Evolutionary conservation across 2,888 invertebrate genomes (phyloP), one percentile per base, ranked within the genome.

Genomic region (Drosophila colorata): DNA sequence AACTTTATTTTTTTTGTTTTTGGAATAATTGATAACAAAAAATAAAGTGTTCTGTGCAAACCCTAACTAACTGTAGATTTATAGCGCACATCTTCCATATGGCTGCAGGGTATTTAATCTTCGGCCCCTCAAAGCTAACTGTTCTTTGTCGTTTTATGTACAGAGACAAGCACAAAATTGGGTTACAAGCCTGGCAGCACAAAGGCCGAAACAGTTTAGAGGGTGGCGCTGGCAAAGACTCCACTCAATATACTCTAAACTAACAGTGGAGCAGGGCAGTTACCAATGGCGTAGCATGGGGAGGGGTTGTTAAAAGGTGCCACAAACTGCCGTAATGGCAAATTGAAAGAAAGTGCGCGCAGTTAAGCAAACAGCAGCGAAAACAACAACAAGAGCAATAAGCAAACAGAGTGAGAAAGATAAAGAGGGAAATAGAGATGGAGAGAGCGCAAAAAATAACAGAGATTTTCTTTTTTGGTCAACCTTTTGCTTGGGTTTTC

Each of bases 161-260:
- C 63, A 44, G 37, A 63, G 61, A 44, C 66, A 69, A 63, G 44
- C 69, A 47, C 46, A 49, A 80, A 83, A 80, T 86, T 80, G 78
- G 82, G 83, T 83, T 86, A 83, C 80, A 86, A 75, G 70, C 69
- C 83, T 69, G 78, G 64, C 69, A 76, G n/a, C 37, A 76, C 58
- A 80, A 74, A 70, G 59, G 52, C 63, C 60, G 41, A 58, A 53
- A 67, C 74, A 63, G 46, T 53, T 53, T 57, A 25, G 18, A 14
- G 11, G 13, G 5, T 46, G 53, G 20, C 44, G 44, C 59, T 56
- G 55, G 18, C 13, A 37, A 43, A 37, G 52, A 31, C 59, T 51
- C 48, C 71, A 51, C 53, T 60, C 52, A 70, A 61, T 74, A 47
- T n/a, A 60, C 53, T 70, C 58, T 14, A 56, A 59, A 52, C 58